A percentile compares a stretch with the other conserved stretches of the same genome.
phyloP scores from a whole-genome alignment of 2,113 vertebrate species.

The Sander vitreus region DNA sequence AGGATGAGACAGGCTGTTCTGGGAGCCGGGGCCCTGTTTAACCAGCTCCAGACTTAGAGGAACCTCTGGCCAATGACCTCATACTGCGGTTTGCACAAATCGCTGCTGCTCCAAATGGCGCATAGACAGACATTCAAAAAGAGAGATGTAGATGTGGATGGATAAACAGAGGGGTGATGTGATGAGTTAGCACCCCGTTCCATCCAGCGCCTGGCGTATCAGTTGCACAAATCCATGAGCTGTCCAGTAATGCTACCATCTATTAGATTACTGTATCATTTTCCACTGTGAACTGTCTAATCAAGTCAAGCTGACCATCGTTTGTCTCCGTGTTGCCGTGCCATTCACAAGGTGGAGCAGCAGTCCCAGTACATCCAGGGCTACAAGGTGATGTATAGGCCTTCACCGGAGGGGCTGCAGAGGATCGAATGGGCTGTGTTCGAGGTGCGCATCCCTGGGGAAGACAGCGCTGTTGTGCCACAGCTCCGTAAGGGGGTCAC shows the following conservation, averaged over 20 bases:
- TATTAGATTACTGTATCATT: conserved; percentile 21
- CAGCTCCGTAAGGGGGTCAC: conserved; percentile 95
- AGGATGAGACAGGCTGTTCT: conserved; percentile 70
- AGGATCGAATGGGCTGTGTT: conserved; percentile 94
- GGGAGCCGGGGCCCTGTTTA: conserved; percentile 73
- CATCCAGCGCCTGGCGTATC: conserved; percentile 11
- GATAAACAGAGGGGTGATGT: conserved; percentile 63
- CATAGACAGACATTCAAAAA: conserved; percentile 64
- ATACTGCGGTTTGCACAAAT: conserved; percentile 78
- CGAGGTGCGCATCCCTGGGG: conserved; percentile 93
- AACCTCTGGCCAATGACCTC: conserved; percentile 82
- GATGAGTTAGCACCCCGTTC: conserved; percentile 68
- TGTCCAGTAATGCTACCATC: conserved; percentile 23
- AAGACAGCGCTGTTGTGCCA: conserved; percentile 91
- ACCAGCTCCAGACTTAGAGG: conserved; percentile 81
- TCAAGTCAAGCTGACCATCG: conserved; percentile 46
- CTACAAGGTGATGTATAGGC: conserved; percentile 96
- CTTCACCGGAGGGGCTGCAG: conserved; percentile 81
- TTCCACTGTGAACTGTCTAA: conserved; percentile 38
- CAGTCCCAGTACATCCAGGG: conserved; percentile 98
- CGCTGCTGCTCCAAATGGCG: conserved; percentile 73
- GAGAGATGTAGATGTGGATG: conserved; percentile 64
- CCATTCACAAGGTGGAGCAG: conserved; percentile 91
- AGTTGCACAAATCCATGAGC: conserved; percentile 17
- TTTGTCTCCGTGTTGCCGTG: conserved; percentile 33